Conservation (phyloP, 2,797 vertebrate genomes). For the Arnoldichthys spilopterus region DNA sequence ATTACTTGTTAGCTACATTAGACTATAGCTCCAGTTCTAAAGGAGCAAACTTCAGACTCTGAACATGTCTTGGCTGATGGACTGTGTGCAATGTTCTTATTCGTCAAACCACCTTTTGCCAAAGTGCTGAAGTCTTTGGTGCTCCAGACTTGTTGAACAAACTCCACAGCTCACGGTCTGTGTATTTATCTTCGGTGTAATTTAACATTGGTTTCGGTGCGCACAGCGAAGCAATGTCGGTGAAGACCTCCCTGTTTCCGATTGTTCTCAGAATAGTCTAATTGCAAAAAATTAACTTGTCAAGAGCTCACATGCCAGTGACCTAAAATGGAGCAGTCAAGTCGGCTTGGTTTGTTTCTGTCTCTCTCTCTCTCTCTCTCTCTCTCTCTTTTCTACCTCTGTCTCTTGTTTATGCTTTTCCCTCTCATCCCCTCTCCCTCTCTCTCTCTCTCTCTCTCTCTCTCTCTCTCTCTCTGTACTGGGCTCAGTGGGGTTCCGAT, state of each 20-base stretch:
- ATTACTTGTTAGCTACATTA: too few relatives aligned
- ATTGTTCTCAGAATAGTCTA: constrained; percentile 84
- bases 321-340: constrained; percentile 81
- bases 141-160: constrained; percentile 47
- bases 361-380: constrained; percentile 41
- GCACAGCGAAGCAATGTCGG: constrained; percentile 66
- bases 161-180: constrained; percentile 45
- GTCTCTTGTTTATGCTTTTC: constrained; percentile 38
- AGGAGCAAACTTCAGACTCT: too few relatives aligned
- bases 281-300: constrained; percentile 94
- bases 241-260: constrained; percentile 78
- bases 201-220: constrained; percentile 52
- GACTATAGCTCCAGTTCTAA: too few relatives aligned
- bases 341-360: constrained; percentile 59
- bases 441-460: constrained; percentile 37
- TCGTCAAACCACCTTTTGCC: too few relatives aligned
- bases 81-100: too few relatives aligned
- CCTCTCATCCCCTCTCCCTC: constrained; percentile 52
- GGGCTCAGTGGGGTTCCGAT: constrained; percentile 86
- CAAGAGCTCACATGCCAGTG: constrained; percentile 83
- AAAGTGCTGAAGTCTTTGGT: constrained; percentile 2
- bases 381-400: constrained; percentile 59
- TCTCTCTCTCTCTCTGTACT: constrained; percentile 71
- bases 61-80: too few relatives aligned
- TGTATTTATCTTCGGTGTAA: constrained; percentile 60